phyloP scores from a whole-genome alignment of 2,888 invertebrate species.

The Scaptomyza tumidula region DNA sequence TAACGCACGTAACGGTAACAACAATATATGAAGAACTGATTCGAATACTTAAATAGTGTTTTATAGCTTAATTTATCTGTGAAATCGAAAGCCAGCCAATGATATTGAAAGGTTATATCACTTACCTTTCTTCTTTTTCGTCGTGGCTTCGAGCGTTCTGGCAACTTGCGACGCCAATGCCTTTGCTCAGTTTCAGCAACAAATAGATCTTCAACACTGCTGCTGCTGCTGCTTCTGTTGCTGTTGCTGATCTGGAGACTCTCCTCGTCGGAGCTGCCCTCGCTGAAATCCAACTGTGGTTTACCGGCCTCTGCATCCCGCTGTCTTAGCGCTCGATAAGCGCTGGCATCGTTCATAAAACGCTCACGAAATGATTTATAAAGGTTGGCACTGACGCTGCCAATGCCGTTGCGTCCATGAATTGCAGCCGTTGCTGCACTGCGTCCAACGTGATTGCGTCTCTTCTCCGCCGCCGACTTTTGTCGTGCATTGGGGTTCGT shows the following conservation, averaged over 20 bases:
- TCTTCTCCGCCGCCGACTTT: slow-evolving; percentile 32
- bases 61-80: slow-evolving; percentile 1
- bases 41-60: slow-evolving; percentile 50
- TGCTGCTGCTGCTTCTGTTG: slow-evolving; percentile 39
- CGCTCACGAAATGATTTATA: slow-evolving; percentile 71
- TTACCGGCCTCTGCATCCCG: slow-evolving; percentile 68
- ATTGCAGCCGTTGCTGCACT: slow-evolving; percentile 44
- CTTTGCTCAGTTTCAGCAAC: slow-evolving; percentile 53
- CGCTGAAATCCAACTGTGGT: slow-evolving; percentile 34
- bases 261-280: slow-evolving; percentile 42
- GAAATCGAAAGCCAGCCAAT: slow-evolving; percentile 59
- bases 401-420: slow-evolving; percentile 51
- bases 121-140: slow-evolving; percentile 52
- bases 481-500: slow-evolving; percentile 19
- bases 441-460: slow-evolving; percentile 35
- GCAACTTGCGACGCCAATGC: slow-evolving; percentile 57
- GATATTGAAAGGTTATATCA: slow-evolving; percentile 15
- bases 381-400: slow-evolving; percentile 61
- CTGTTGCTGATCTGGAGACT: slow-evolving; percentile 46
- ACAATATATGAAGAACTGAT: slow-evolving; percentile 39
- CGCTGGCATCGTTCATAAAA: slow-evolving; percentile 50
- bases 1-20: slow-evolving; percentile 45
- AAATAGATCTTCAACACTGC: slow-evolving; percentile 79
- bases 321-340: slow-evolving; percentile 70
- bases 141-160: slow-evolving; percentile 22